Conservation (phyloP, 2,797 vertebrate species). For the Poeciliopsis turneri region DNA sequence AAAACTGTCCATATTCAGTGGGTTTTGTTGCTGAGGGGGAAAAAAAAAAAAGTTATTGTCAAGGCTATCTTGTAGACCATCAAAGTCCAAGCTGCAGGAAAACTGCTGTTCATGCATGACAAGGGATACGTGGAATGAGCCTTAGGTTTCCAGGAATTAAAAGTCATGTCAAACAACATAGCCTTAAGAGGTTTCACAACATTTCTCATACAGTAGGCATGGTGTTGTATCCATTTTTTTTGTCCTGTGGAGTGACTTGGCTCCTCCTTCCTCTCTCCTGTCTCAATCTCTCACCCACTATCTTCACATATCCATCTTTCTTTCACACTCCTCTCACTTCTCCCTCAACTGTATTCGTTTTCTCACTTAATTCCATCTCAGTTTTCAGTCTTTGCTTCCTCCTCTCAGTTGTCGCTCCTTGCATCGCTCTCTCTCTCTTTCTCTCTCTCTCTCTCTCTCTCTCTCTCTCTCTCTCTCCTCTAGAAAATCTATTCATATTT, state of each 20-base stretch:
- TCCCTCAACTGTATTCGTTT: conserved; percentile 62
- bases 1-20: conserved; percentile 21
- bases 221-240: conserved; percentile 38
- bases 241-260: conserved; percentile 43
- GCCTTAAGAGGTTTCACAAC: conserved; percentile 57
- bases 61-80: conserved; percentile 29
- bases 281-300: conserved; percentile 64
- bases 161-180: conserved; percentile 52
- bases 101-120: conserved; percentile 37
- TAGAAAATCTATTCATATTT: conserved; percentile 56
- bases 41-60: conserved; percentile 44
- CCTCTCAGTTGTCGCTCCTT: conserved; percentile 51
- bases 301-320: conserved; percentile 62
- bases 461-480: conserved; percentile 44
- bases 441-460: conserved; percentile 41
- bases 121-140: conserved; percentile 28
- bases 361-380: conserved; percentile 63
- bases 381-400: conserved; percentile 47
- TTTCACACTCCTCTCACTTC: conserved; percentile 73
- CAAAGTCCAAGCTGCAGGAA: conserved; percentile 21
- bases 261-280: conserved; percentile 62
- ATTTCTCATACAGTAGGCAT: conserved; percentile 54
- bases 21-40: conserved; percentile 3
- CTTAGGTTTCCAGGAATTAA: conserved; percentile 47
- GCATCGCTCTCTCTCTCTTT: conserved; percentile 26